Evolutionary conservation across 2,888 invertebrate species (phyloP).

Genomic region (Pogonocherus hispidulus): DNA sequence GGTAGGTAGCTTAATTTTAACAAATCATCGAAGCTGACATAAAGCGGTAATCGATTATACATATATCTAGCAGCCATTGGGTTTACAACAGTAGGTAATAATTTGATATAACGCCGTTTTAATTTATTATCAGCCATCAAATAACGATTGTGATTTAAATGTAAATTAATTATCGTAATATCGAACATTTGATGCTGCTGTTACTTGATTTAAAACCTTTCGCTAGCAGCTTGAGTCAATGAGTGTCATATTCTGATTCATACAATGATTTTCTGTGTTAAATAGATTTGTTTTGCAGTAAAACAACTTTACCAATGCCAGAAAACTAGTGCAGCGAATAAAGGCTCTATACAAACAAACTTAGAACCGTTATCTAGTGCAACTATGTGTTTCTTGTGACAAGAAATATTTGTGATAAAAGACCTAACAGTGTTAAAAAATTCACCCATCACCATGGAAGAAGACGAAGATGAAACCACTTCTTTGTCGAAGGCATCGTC

Average conservation of each 20-base stretch:
- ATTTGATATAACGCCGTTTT: conserved; percentile 5
- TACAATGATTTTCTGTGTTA: background rate
- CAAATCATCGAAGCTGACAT: background rate
- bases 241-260: background rate
- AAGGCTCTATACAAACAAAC: conserved; percentile 11
- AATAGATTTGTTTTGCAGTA: conserved; percentile 2
- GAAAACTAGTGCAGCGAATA: conserved; percentile 21
- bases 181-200: background rate
- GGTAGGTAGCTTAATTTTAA: no score
- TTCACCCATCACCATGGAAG: conserved; percentile 60
- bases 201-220: background rate
- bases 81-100: conserved; percentile 27
- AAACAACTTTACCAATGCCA: background rate
- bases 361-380: background rate
- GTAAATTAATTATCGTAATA: conserved; percentile 10
- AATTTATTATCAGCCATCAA: conserved; percentile 23
- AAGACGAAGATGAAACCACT: conserved; percentile 65
- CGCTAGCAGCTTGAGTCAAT: background rate
- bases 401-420: conserved; percentile 22
- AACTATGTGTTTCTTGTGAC: conserved; percentile 38
- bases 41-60: conserved; percentile 3
- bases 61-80: conserved; percentile 15
- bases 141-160: conserved; percentile 1
- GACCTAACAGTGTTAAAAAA: conserved; percentile 21
- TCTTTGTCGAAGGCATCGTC: conserved; percentile 63